Base-by-base conservation (phyloP, 2,113 vertebrate species). In the Calidris pygmaea region DNA sequence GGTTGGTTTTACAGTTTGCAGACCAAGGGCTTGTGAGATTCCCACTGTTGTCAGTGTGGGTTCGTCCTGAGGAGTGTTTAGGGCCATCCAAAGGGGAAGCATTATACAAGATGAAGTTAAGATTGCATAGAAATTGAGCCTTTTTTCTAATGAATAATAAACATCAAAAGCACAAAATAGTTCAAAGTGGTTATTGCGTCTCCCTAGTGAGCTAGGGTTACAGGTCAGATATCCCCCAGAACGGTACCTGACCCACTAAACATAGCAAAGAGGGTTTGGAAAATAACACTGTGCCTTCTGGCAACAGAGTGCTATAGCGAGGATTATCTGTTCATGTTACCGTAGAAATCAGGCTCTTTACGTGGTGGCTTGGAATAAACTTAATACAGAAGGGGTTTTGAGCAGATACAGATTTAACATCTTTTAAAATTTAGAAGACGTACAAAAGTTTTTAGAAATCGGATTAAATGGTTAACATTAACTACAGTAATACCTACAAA, bases 291-390 rank as follows among this genome's bases (percentile, higher is more conserved):
- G 17, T 85, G 77, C 70, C 81, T 66, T 45, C 68, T 83, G 37
- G 84, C 75, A 75, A 12, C 58, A 20, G n/a, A 29, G 45, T 2
- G 2, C 75, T 53, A 2, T 62, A 6, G 15, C 43, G 52, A 58
- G 23, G 23, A 2, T 20, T 35, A 5, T 55, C 60, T 59, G 60
- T 53, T 26, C 37, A 0, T 17, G 52, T 35, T 35, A 5, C 59
- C 0, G 0, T 18, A 1, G 2, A 47, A 72, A 30, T 58, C 1
- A 1, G 32, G 29, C 52, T 85, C 24, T 5, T 53, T 26, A 22
- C 45, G 29, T 4, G 4, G 12, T 14, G 30, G 6, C 62, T 59
- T 59, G 24, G 7, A 47, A 53, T 27, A 29, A 58, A 56, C 34
- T 24, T 62, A 1, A 22, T 1, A 1, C 39, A 7, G 34, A 48